Conservation (phyloP, 2,888 invertebrate species). For the Synanthedon formicaeformis region DNA sequence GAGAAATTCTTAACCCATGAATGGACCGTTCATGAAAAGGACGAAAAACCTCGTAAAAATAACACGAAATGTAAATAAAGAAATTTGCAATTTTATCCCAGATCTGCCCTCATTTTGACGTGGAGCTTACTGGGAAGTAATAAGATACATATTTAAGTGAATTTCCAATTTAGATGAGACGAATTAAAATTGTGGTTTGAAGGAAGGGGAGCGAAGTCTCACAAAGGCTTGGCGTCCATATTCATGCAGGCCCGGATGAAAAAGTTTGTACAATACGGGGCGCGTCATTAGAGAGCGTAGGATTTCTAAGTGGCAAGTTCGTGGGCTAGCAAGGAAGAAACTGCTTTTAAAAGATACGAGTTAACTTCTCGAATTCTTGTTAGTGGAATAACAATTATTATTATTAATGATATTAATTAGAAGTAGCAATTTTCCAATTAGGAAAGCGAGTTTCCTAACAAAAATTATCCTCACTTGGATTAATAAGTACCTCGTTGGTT, state of each 20-base stretch:
- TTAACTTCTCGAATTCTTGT: no score
- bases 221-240: conserved; percentile 32
- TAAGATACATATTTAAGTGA: conserved; percentile 8
- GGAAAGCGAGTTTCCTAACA: no score
- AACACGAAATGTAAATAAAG: conserved; percentile 34
- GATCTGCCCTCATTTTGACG: background rate
- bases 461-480: no score
- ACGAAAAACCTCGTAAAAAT: conserved; percentile 27
- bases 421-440: no score
- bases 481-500: no score
- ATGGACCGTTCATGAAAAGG: conserved; percentile 23
- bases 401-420: no score
- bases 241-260: conserved; percentile 37
- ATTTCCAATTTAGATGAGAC: background rate
- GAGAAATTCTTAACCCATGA: conserved; percentile 34
- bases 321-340: conserved; percentile 1
- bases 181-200: conserved; percentile 9
- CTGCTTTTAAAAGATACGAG: background rate
- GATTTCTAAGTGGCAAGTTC: conserved; percentile 41
- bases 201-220: conserved; percentile 19
- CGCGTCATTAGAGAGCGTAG: conserved; percentile 34
- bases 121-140: background rate
- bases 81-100: conserved; percentile 7
- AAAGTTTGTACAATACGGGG: conserved; percentile 45
- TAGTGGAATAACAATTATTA: no score